These are phyloP conservation scores for Progne subis DNA, from an alignment of 2,113 vertebrate species.

Conservation along the genomic window DNA sequence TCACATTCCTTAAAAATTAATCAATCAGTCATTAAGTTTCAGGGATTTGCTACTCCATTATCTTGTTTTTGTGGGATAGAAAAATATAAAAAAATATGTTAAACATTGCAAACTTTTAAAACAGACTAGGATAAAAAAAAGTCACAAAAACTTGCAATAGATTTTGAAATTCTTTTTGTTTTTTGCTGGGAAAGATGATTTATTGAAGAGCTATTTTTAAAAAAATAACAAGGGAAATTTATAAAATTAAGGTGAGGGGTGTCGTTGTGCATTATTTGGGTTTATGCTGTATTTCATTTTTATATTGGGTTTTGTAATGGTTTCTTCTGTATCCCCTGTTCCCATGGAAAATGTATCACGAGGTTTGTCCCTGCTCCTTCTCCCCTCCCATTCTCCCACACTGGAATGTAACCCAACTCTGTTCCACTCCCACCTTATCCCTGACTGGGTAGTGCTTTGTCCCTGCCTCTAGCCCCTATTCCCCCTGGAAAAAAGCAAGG, in stretches of 20 bases:
- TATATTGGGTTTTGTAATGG: too few species aligned
- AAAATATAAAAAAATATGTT: not conserved
- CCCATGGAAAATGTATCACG: too few species aligned
- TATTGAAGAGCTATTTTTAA: not conserved
- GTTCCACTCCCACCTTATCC: too few species aligned
- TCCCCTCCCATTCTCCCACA: too few species aligned
- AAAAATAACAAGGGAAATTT: not conserved
- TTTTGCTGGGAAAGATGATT: not conserved
- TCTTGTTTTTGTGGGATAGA: not conserved
- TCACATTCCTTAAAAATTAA: constrained; percentile 61
- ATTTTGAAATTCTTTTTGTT: not conserved
- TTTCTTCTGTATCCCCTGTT: too few species aligned
- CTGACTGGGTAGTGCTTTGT: too few species aligned
- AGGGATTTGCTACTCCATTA: not conserved
- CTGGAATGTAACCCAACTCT: too few species aligned
- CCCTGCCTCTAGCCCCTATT: too few species aligned
- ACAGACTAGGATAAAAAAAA: not conserved
- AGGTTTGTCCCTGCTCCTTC: too few species aligned
- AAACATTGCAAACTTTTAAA: not conserved
- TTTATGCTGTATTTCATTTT: too few species aligned
- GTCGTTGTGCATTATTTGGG: too few species aligned
- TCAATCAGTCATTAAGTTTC: constrained; percentile 24
- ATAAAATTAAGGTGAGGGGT: not conserved
- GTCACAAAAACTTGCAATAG: not conserved
- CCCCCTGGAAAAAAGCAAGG: too few species aligned